Percentiles rank a stretch among this genome's conserved stretches.
These are phyloP conservation scores for Flexamia atlantica DNA, from an alignment of 2,888 invertebrate species.

Conservation along the genomic window DNA sequence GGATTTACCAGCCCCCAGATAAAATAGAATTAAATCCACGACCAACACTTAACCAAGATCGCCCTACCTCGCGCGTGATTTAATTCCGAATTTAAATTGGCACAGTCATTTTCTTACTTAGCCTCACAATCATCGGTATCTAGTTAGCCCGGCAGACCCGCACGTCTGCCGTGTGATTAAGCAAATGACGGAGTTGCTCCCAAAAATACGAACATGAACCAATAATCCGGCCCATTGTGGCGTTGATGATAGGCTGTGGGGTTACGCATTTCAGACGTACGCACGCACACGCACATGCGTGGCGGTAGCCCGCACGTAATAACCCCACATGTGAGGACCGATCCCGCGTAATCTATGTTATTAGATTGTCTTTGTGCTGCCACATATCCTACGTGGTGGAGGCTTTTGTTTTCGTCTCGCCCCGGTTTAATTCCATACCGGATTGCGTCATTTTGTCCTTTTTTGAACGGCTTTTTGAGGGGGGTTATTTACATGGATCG, in stretches of 20 bases:
- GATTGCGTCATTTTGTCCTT: constrained; percentile 48
- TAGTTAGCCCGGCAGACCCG: constrained; percentile 6
- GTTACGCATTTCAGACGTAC: constrained; percentile 46
- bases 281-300: constrained; percentile 30
- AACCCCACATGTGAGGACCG: constrained; percentile 17
- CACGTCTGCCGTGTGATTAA: constrained; percentile 26
- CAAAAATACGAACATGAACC: constrained; percentile 55
- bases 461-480: constrained; percentile 15
- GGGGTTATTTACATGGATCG: constrained; percentile 13
- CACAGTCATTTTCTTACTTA: constrained; percentile 28
- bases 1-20: no score
- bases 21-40: no score
- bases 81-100: constrained; percentile 43
- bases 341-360: constrained; percentile 51
- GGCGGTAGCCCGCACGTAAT: constrained; percentile 36
- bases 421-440: constrained; percentile 19
- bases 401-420: constrained; percentile 56
- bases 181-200: constrained; percentile 52
- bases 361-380: constrained; percentile 49
- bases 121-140: constrained; percentile 23
- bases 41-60: no score
- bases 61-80: not conserved
- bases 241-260: constrained; percentile 55
- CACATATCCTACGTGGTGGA: constrained; percentile 39
- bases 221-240: constrained; percentile 54